Conservation (phyloP, 30 jellyfish, hydroid and myxozoan genomes). For the Chironex yamaguchii region DNA sequence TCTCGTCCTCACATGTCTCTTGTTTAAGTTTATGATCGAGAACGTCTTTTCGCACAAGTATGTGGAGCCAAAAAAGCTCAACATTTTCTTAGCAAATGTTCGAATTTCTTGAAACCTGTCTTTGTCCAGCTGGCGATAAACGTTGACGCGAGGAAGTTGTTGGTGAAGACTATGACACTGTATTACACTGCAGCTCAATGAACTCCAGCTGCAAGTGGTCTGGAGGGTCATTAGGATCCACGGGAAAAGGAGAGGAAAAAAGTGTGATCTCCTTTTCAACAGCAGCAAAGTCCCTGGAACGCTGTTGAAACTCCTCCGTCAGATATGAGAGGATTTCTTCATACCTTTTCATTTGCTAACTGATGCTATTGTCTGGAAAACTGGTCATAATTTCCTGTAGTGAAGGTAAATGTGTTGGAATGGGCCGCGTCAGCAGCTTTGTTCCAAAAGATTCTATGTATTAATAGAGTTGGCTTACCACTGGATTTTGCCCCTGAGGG, state of each 20-base stretch:
- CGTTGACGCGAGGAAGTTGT: too few species aligned
- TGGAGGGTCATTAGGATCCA: background rate
- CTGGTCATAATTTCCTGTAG: background rate
- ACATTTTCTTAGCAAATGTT: too few species aligned
- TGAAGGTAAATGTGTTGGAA: background rate
- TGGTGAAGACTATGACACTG: too few species aligned
- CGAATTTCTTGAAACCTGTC: too few species aligned
- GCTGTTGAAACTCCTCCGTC: background rate
- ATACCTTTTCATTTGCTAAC: background rate
- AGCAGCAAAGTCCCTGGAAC: background rate
- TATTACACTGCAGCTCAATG: too few species aligned
- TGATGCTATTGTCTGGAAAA: background rate
- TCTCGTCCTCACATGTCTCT: too few species aligned
- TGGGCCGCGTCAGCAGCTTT: background rate
- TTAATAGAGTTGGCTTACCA: constrained; percentile 1
- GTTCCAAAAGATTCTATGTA: background rate
- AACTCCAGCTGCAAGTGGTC: too few species aligned
- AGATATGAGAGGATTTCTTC: background rate
- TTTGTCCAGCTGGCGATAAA: too few species aligned
- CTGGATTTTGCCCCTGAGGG: background rate
- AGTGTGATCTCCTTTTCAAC: background rate
- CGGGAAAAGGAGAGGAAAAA: background rate
- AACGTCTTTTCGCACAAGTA: too few species aligned
- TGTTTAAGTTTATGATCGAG: too few species aligned
- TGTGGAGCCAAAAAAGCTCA: too few species aligned